Base-by-base conservation (phyloP, 2,797 vertebrate species). In the Odontamblyopus rebecca region DNA sequence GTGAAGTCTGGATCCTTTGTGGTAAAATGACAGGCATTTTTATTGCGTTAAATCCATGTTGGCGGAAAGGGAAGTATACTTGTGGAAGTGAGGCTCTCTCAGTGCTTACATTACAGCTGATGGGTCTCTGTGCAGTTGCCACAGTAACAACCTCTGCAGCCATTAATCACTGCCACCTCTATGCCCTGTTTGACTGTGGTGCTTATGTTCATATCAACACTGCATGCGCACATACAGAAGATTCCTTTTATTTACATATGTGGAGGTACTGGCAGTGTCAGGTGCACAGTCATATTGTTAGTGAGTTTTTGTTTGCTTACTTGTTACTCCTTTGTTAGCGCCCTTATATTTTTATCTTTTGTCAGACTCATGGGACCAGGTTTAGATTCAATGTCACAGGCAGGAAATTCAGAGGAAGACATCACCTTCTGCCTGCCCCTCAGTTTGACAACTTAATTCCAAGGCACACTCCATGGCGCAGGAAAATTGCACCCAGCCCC, bases 401-500 rank as follows among this genome's bases (percentile, higher is more conserved):
- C 74, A 73, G 82, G 75, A 83, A 81, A 77, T 67, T 75, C 54
- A 76, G 79, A 85, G 87, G 83, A 87, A 89, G 82, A 84, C 83
- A 85, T 89, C 85, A 81, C 80, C 84, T 85, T 71, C 23, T 16
- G 70, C 23, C 75, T 77, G 69, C 66, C 68, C 82, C 79, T 5
- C 63, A 81, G 74, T 90, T 90, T 92, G 93, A 94, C 92, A 90
- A 85, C 88, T 92, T 94, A 93, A 93, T 94, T 93, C 90, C 80
- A 91, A 60, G 82, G 84, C 82, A 86, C 83, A 86, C 87, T 82
- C 78, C 77, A 82, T 48, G 70, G 81, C 84, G 73, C 83, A 86
- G 63, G 84, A 83, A 93, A 89, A 92, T 85, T 88, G 86, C 83
- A 76, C 84, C 80, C 59, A 76, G 78, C 79, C 75, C 80, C 77